Base-by-base conservation (phyloP, 35 echinoderm and acorn worm genomes). In the Strongylocentrotus purpuratus region DNA sequence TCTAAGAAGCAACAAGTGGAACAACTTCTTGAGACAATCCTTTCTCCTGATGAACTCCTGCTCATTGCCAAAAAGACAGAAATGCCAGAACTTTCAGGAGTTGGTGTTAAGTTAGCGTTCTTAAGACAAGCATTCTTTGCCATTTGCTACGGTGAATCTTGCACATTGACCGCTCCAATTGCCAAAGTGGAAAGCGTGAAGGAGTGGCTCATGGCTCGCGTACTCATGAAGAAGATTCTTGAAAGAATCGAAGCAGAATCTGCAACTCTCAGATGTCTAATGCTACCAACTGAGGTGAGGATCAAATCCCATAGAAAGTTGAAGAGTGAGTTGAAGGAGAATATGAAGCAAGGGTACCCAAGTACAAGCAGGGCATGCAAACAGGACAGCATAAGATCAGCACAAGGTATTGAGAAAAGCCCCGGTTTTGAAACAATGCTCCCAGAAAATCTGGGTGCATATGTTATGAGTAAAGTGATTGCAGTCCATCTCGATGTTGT, bases 391-490 rank as follows among this genome's bases (percentile, higher is more conserved):
- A 7, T 78, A 78, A 78, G 6, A 28, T n/a, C 22, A 78, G 65
- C 65, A 78, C 65, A 78, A 78, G 65, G 65, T 78, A 78, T 28
- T 8, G 28, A 78, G 65, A 78, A 78, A 28, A 78, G 65, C 65
- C 18, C 7, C 20, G 65, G 65, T 78, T 78, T 78, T 78, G 65
- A 28, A n/a, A 78, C n/a, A 6, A 78, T 78, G 65, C 65, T 78
- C 65, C 65, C 65, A 28, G 20, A n/a, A 78, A n/a, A 78, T 8
- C 65, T 78, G 20, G 65, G 65, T 28, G 65, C 65, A 22, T 78
- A 78, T 78, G 65, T 78, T n/a, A 78, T 78, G 65, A 78, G 65
- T 28, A 78, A 78, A n/a, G 65, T 78, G 28, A 78, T 78, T 78
- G 65, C 65, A 7, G 65, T 78, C 28, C 65, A 78, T 78, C 65